Base-by-base conservation (phyloP, 1,140 invertebrate genomes). In the Drosophila miranda region DNA sequence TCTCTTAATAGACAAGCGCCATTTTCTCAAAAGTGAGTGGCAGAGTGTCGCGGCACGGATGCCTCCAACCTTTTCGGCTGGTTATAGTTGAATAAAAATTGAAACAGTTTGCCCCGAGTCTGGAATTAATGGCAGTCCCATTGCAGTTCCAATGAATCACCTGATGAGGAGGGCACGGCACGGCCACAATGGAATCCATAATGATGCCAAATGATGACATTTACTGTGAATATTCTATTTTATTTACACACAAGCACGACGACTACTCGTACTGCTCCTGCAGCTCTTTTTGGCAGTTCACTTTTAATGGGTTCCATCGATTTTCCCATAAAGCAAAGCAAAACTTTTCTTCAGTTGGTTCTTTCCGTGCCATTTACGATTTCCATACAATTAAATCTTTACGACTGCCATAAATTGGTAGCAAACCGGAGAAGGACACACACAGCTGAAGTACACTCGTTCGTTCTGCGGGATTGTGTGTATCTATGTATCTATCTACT, bases 301-400 rank as follows among this genome's bases (percentile, higher is more conserved):
- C 23, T 51, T 63, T 73, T 84, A 86, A 84, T 73, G 81, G 68
- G 49, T 42, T 49, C 52, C 62, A 86, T 86, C 78, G 82, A 86
- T 86, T 86, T 86, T 86, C 62, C 28, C 70, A 74, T 74, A 74
- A 74, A 69, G 68, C 56, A 54, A 74, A 55, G 50, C 49, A 44
- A 80, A 86, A 72, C 49, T 72, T 86, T 71, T 61, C 28, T 56
- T 19, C 4, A 68, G 67, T 56, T 66, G 46, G 16, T 72, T 80
- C 51, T 75, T 86, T 80, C 64, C 78, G 78, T 87, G 68, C 75
- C 82, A 75, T 86, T 86, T 82, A 86, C 82, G 82, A 87, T 86
- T 86, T 86, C 78, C 82, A 86, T 86, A 82, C 82, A 86, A 86
- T 86, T 86, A 86, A 86, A 87, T 86, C 82, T 86, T 87, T 78